Conservation (phyloP, 2,113 vertebrate genomes). For the Channa argus region DNA sequence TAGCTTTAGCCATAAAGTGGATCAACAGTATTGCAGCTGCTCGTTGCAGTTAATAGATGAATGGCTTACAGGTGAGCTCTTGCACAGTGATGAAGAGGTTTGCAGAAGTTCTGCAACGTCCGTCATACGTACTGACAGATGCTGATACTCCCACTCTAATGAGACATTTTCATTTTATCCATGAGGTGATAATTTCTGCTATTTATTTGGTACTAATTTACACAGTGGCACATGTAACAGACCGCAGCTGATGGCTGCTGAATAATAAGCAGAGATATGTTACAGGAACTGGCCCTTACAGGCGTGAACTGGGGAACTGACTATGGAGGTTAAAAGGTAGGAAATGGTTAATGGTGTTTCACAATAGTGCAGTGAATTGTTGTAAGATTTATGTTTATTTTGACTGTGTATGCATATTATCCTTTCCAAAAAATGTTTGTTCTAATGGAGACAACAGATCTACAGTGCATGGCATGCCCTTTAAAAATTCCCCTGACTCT, state of each 20-base stretch:
- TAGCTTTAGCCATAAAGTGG: background rate
- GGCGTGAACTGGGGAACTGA: constrained; percentile 5
- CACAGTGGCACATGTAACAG: constrained; percentile 22
- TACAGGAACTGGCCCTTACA: constrained; percentile 17
- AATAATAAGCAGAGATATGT: constrained; percentile 14
- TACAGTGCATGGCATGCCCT: constrained; percentile 19
- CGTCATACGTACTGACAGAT: background rate
- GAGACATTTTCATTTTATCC: constrained; percentile 38
- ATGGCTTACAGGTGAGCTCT: background rate
- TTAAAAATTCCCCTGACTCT: constrained; percentile 11
- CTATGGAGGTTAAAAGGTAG: background rate
- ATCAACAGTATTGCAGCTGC: background rate
- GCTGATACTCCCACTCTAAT: constrained; percentile 18
- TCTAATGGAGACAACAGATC: constrained; percentile 10
- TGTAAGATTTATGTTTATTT: background rate
- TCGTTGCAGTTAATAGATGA: background rate
- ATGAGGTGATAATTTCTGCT: constrained; percentile 13
- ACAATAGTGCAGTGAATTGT: background rate
- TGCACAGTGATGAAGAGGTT: background rate
- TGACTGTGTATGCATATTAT: constrained; percentile 1
- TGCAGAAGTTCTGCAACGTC: background rate
- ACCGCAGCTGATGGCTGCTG: constrained; percentile 42
- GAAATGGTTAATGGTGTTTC: too few relatives aligned
- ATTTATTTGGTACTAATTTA: constrained; percentile 43
- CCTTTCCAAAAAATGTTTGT: background rate